Evolutionary conservation across 2,113 vertebrate species (phyloP), one percentile per base, ranked within the genome.

Genomic region (Microtus pennsylvanicus): DNA sequence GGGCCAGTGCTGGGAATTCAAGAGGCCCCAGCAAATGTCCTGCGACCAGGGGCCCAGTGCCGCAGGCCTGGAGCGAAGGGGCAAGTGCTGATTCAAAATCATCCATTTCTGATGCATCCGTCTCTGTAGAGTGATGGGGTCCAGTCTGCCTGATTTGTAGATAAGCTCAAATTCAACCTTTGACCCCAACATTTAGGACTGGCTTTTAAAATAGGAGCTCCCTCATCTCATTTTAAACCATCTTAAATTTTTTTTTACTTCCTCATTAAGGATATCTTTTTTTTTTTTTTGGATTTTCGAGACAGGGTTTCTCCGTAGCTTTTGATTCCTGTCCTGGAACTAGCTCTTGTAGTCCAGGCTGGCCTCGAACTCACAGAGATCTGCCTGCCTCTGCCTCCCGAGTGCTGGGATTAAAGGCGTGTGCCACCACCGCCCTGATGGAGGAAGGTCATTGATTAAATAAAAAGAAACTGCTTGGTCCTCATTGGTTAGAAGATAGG

Each of bases 11-110:
- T 80, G 35, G 0, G 91, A 93, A 91, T 89, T 35, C 94, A 0
- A 95, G 96, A 74, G 87, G 85, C 38, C 61, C 63, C 90, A 97
- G 93, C 91, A 97, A 96, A 94, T 94, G 96, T 87, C 72, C 95
- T 97, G 93, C 87, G n/a, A 70, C 47, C 93, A 96, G 93, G 93
- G 94, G 95, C 92, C 95, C 89, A 96, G 93, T 87, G 96, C 93
- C 81, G 89, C 82, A 90, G 96, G 95, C 91, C 95, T 92, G 0
- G 45, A 98, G 96, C 95, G 61, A 95, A 95, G 96, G 95, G 93
- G 96, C 91, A 89, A 0, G 1, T 78, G 97, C 96, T 0, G 7
- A 24, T 55, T 94, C 67, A 67, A 91, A 82, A 55, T 42, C 8
- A 16, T 35, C 38, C 9, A 2, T 16, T 47, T 65, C 70, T 78